phyloP scores from a whole-genome alignment of 2,113 vertebrate genomes.

The Apus apus region DNA sequence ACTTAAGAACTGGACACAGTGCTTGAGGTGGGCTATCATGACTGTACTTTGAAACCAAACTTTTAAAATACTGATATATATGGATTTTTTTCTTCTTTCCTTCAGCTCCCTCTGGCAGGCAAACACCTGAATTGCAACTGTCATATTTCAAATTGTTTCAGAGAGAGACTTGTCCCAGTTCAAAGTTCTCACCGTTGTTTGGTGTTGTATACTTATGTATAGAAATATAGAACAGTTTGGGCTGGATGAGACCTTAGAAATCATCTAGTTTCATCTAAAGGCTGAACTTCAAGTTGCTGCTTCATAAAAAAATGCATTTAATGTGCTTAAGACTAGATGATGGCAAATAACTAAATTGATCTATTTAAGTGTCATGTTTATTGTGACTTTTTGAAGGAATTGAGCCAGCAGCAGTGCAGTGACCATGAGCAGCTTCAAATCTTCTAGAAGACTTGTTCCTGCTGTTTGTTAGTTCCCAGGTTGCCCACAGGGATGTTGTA shows the following conservation, averaged over 20 bases:
- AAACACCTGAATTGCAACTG: neutral
- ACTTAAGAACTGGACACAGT: too few species aligned
- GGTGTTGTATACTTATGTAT: neutral
- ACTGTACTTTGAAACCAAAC: neutral
- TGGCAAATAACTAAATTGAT: neutral
- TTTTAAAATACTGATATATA: neutral
- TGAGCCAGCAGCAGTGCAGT: neutral
- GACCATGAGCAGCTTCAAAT: neutral
- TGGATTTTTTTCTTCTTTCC: neutral
- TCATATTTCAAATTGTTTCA: fast-evolving
- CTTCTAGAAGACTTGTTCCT: neutral
- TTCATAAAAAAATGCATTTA: neutral
- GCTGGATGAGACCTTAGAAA: too few species aligned
- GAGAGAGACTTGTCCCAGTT: neutral
- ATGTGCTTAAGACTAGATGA: neutral
- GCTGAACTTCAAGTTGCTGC: neutral
- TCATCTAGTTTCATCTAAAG: too few species aligned
- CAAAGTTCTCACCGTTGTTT: neutral
- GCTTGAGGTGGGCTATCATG: too few species aligned
- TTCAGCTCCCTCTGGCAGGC: constrained; percentile 44
- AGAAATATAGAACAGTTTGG: neutral
- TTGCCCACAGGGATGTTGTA: neutral
- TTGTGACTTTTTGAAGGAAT: neutral
- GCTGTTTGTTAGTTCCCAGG: neutral
- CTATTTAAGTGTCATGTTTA: neutral